Evolutionary conservation across 2,888 invertebrate genomes (phyloP), one percentile per base, ranked within the genome.

Genomic region (Andricus curvator): DNA sequence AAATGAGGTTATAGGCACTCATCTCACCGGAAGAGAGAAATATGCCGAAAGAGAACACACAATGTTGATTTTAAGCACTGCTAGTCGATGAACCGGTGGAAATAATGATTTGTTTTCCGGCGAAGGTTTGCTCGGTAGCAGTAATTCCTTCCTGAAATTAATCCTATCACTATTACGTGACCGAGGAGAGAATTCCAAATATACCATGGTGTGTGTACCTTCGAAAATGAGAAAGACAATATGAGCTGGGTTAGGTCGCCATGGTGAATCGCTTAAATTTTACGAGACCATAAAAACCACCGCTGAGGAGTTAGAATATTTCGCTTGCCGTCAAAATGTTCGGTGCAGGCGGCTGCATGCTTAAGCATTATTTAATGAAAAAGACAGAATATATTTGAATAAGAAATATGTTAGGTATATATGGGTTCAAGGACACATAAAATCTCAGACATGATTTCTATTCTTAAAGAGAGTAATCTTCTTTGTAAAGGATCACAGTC

Each of bases 161-260:
- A 74, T 56, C 51, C 33, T 51, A 56, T 51, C n/a, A n/a, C 51
- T 29, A 37, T 74, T 33, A 56, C 33, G 51, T 51, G 51, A 56
- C 51, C 33, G 29, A 56, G 25, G 13, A 56, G n/a, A 74, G 51
- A 74, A 20, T 56, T 56, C 33, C n/a, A 20, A 51, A n/a, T 56
- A 56, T n/a, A 74, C 56, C 29, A 33, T 29, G 33, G 51, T 56
- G 5, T 51, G 51, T 56, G 56, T 74, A 56, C 48, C 56, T 74
- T 51, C 13, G n/a, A 74, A 74, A 74, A 74, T 74, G 56, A 74
- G 74, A n/a, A 33, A 74, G 51, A 74, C 56, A 74, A 74, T 74
- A 56, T 74, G 74, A 56, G 51, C 51, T 25, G 17, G 25, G n/a
- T 29, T 48, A 15, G 70, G 13, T 70, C 25, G 48, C 48, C 15